phyloP scores from a whole-genome alignment of 2,113 vertebrate species.

The Halcyon senegalensis region DNA sequence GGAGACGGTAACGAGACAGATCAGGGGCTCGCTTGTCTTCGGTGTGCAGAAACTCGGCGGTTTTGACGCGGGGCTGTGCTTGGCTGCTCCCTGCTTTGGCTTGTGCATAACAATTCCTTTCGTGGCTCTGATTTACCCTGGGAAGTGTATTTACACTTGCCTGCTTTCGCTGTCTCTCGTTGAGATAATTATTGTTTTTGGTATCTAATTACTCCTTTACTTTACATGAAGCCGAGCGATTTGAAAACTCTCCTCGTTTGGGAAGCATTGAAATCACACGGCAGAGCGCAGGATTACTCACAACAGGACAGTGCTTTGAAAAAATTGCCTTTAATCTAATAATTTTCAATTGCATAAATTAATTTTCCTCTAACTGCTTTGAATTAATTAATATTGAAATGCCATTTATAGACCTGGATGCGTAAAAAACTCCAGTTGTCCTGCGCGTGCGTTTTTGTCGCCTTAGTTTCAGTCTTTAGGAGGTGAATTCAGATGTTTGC shows the following conservation, averaged over 20 bases:
- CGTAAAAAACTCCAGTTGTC: background rate
- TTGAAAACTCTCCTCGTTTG: background rate
- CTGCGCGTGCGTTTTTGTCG: background rate
- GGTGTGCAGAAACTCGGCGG: background rate
- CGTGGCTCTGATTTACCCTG: background rate
- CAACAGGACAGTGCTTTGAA: background rate
- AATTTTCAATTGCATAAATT: constrained; percentile 57
- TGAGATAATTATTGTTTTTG: constrained; percentile 42
- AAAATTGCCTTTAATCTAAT: constrained; percentile 45
- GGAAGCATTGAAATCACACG: background rate
- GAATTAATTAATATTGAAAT: constrained; percentile 19
- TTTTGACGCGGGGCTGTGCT: constrained; percentile 12
- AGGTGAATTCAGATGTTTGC: background rate
- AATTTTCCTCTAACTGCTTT: background rate
- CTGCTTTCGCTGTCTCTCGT: background rate
- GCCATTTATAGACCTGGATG: background rate
- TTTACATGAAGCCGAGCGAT: constrained; percentile 20
- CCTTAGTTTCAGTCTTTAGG: background rate
- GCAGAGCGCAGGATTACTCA: background rate
- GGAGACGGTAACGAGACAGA: constrained; percentile 11
- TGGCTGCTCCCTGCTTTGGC: constrained; percentile 19
- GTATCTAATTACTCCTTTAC: constrained; percentile 30
- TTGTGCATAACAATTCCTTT: constrained; percentile 41
- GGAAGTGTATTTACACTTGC: background rate
- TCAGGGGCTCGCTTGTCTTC: background rate